Evolutionary conservation across 2,888 invertebrate species (phyloP), one percentile per base, ranked within the genome.

Genomic region (Xanthorhoe designata): DNA sequence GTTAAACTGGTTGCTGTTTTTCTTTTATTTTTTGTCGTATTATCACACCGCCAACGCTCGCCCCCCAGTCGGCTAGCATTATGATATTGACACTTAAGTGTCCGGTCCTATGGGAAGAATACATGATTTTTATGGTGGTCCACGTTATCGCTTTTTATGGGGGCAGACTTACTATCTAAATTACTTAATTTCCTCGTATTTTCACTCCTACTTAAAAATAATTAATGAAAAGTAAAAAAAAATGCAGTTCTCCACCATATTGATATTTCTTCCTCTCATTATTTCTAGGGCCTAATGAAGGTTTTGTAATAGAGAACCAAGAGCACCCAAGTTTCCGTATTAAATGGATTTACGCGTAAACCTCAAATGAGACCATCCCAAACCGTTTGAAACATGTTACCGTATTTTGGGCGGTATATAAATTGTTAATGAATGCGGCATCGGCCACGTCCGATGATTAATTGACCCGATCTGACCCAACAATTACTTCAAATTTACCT

Each of bases 401-500:
- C 74, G 78, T 83, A 84, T 87, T 89, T 88, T 77, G 84, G 85
- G 77, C 73, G 76, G 78, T 76, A 78, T 79, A 85, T 88, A 84
- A 89, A 90, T 90, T 84, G 81, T 80, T 89, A 87, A 88, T 85
- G 84, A 73, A 68, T 58, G 67, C 78, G 79, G 80, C 84, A 79
- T 78, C 78, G 82, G 81, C 84, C 82, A 82, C 84, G 81, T 84
- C 86, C 85, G 81, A 90, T 90, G 88, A 91, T 91, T 91, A 91
- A 92, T 93, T 92, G 92, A 92, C 91, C 92, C 83, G 81, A 84
- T 86, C 85, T 85, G 89, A 91, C 91, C 90, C 80, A 83, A 81
- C 90, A 92, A 92, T 92, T 91, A 87, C 90, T 88, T 88, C 89
- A 92, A 93, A 92, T 91, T 90, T 88, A 88, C 88, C 90, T 90